These are phyloP conservation scores for Colaptes auratus DNA, from an alignment of 2,113 vertebrate genomes.

Conservation along the genomic window DNA sequence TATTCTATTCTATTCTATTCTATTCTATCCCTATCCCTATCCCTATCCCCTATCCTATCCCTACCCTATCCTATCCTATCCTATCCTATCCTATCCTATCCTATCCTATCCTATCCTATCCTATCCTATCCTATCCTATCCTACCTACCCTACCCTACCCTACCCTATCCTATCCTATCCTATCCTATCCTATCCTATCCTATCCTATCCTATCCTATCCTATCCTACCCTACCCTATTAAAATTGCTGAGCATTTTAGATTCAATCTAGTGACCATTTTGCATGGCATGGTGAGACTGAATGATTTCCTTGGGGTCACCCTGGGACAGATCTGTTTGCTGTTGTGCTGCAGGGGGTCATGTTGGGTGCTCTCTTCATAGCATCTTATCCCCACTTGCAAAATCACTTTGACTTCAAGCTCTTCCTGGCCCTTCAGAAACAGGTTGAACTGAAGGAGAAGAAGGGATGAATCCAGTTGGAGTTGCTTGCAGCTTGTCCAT, in stretches of 20 bases:
- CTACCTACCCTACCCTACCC: too few relatives aligned
- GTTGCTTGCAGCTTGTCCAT: not conserved
- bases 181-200: too few relatives aligned
- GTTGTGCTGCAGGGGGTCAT: not conserved
- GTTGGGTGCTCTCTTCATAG: not conserved
- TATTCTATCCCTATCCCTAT: too few relatives aligned
- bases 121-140: too few relatives aligned
- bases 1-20: too few relatives aligned
- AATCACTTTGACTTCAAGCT: not conserved
- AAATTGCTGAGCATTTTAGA: not conserved
- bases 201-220: too few relatives aligned
- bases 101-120: too few relatives aligned
- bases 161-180: too few relatives aligned
- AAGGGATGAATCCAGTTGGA: not conserved
- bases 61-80: too few relatives aligned
- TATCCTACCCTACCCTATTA: too few relatives aligned
- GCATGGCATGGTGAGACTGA: not conserved
- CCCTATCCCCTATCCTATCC: too few relatives aligned
- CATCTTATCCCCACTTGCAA: not conserved
- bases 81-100: too few relatives aligned
- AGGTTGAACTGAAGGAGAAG: not conserved
- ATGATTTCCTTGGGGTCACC: not conserved
- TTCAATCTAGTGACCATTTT: not conserved
- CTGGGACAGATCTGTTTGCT: not conserved
- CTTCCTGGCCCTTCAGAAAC: not conserved